Base-by-base conservation (phyloP, 2,113 vertebrate genomes). In the Hydropotes inermis region DNA sequence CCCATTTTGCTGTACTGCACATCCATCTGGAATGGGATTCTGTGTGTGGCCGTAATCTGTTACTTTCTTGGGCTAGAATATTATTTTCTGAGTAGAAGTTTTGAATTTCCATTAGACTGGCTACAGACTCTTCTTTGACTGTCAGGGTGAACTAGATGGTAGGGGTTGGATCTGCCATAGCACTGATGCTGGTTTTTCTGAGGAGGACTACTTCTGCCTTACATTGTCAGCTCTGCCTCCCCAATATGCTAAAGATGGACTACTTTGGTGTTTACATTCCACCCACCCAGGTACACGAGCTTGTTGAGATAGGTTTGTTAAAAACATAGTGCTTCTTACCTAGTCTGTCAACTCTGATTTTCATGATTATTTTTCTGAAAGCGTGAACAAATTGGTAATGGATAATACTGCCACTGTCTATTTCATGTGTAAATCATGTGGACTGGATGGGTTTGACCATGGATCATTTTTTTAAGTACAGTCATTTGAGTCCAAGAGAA, bases 351-450 rank as follows among this genome's bases (percentile, higher is more conserved):
- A 81, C n/a, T 96, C 58, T 50, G 83, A 76, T 30, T 90, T 92
- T 47, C 5, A 19, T 39, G 33, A 79, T 90, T 87, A 67, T 96
- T 97, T 95, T 94, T 61, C 60, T 91, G 54, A 94, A 98, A 96
- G 50, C 6, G 13, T 79, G n/a, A 95, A 78, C 39, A n/a, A 11
- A 58, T 74, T 89, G 45, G 27, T 89, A 64, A 74, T 74, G 19
- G 70, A 47, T 81, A 81, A 19, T 85, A 79, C 4, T 94, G 30
- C 57, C 57, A 78, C 21, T 89, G 16, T 79, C 21, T 70, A 21
- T 67, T 89, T 74, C 61, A 92, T 82, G 45, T 97, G 50, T 89
- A 89, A 93, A 78, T 58, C 67, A 30, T 61, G 23, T 95, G 52
- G 19, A 89, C 84, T 54, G 43, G 17, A 30, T 94, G 43, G 15